These are phyloP conservation scores for Parotia lawesii DNA, from an alignment of 2,113 vertebrate species.

Conservation along the genomic window DNA sequence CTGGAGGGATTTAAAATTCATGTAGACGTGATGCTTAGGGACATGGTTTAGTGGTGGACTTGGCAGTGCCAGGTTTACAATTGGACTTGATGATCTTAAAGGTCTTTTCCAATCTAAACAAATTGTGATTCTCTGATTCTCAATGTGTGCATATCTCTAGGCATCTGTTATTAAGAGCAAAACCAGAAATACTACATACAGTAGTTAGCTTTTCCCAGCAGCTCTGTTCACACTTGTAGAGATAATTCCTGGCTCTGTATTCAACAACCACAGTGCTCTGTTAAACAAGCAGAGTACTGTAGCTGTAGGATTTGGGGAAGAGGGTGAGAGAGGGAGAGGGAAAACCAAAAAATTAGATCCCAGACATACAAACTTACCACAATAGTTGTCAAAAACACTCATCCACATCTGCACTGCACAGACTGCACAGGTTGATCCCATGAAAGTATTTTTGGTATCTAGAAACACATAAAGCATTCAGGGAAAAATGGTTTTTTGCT, in stretches of 20 bases:
- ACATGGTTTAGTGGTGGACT: background rate
- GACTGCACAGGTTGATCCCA: constrained; percentile 73
- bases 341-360: background rate
- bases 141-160: background rate
- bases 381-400: constrained; percentile 77
- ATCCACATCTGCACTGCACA: constrained; percentile 67
- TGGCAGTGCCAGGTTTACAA: background rate
- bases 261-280: background rate
- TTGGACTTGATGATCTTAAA: background rate
- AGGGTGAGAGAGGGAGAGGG: background rate
- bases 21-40: background rate
- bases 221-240: background rate
- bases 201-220: background rate
- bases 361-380: constrained; percentile 57
- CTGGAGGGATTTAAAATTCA: background rate
- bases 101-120: background rate
- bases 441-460: constrained; percentile 81
- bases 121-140: background rate
- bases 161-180: background rate
- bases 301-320: background rate
- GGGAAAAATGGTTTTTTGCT: background rate
- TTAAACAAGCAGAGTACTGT: background rate
- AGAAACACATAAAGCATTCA: background rate
- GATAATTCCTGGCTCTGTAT: background rate
- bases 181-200: background rate